These are phyloP conservation scores for Charadrius vociferus DNA, from an alignment of 2,113 vertebrate genomes.

Conservation along the genomic window DNA sequence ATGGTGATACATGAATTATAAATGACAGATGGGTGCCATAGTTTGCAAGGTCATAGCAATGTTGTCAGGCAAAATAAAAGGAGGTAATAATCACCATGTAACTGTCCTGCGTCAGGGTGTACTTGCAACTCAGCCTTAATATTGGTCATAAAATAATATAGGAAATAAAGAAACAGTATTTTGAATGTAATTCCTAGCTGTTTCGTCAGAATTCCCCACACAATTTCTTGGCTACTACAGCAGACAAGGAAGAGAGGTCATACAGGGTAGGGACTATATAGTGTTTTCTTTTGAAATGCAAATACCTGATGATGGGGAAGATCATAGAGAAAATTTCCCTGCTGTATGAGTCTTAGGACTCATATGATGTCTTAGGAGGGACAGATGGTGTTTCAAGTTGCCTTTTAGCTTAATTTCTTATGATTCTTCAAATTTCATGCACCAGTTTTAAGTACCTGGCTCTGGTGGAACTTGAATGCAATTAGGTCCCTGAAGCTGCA, in stretches of 20 bases:
- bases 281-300: background rate
- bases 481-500: background rate
- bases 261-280: background rate
- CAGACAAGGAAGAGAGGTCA: background rate
- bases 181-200: background rate
- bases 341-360: background rate
- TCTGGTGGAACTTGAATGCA: background rate
- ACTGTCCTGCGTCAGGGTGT: background rate
- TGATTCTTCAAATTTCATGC: background rate
- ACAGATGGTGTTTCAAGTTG: background rate
- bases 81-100: background rate
- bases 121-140: background rate
- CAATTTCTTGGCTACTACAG: background rate
- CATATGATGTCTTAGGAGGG: background rate
- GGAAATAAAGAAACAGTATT: background rate
- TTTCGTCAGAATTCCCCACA: background rate
- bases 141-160: background rate
- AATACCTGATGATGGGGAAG: background rate
- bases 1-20: background rate
- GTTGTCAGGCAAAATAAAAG: background rate
- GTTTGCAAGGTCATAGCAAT: background rate
- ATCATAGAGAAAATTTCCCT: background rate
- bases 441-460: background rate
- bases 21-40: background rate
- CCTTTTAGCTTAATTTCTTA: background rate